phyloP scores from a whole-genome alignment of 2,113 vertebrate species.

The Prionailurus bengalensis region DNA sequence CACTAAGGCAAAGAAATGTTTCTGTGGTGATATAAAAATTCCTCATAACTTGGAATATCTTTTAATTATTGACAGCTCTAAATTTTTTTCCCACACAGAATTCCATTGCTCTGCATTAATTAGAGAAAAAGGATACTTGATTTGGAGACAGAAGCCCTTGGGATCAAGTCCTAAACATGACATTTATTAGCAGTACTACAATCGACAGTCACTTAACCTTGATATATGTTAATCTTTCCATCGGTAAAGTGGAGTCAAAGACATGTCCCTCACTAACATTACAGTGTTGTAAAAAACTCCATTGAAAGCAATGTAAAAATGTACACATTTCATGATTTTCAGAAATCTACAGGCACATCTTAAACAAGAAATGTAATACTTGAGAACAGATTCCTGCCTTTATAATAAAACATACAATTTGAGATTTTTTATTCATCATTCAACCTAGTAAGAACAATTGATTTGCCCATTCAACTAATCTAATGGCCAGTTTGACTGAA shows the following conservation, averaged over 20 bases:
- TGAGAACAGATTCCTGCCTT: background rate
- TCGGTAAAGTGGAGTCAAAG: background rate
- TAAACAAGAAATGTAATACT: background rate
- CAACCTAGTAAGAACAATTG: background rate
- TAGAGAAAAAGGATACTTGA: background rate
- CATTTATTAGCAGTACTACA: background rate
- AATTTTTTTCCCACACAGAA: background rate
- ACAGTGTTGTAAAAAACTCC: background rate
- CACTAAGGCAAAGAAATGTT: background rate
- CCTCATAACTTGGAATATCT: background rate
- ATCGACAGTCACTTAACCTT: background rate
- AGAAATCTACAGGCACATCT: background rate
- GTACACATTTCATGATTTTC: background rate
- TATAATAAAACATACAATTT: background rate
- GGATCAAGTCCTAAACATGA: background rate
- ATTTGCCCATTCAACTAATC: slow-evolving; percentile 1
- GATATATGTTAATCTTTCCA: background rate
- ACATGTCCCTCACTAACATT: background rate
- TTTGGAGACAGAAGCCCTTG: background rate
- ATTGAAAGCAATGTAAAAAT: background rate
- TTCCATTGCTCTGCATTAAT: background rate
- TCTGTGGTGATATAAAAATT: background rate
- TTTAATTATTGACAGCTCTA: background rate
- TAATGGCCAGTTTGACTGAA: background rate
- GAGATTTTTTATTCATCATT: background rate